Base-by-base conservation (phyloP, 2,797 vertebrate genomes). In the Galagoides demidoff region DNA sequence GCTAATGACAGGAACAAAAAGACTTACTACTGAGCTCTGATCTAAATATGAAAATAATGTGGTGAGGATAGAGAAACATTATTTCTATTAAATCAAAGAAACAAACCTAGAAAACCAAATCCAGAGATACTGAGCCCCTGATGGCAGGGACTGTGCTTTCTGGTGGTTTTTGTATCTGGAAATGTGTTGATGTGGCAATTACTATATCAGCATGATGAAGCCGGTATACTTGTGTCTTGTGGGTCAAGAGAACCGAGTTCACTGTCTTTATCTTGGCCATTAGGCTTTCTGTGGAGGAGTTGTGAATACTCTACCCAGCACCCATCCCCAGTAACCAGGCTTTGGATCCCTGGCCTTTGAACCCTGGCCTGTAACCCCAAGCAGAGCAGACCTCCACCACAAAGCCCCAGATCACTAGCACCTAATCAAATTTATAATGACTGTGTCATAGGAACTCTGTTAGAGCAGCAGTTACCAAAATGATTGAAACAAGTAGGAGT, bases 71-170 rank as follows among this genome's bases (percentile, higher is more conserved):
- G 7, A 66, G 71, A 73, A 63, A 61, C 23, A 61, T 43, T 5
- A 77, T 88, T 82, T 57, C 31, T 57, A 45, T 85, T 84, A 82
- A 93, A 84, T 57, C 57, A 63, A 88, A 89, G 78, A 91, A 82
- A 91, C 20, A 90, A 49, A 59, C n/a, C 13, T 34, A 49, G 74
- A 64, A 59, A 78, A 81, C 31, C 11, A 63, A 55, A 76, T 82
- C 43, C 14, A 11, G 81, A 73, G 11, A 68, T 43, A 39, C 27
- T 45, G 23, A 57, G 68, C 83, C 37, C 22, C 55, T 29, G 4
- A 7, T 12, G 61, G 3, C 29, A 29, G 23, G n/a, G 39, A 49
- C 5, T 20, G 4, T n/a, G 31, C 19, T 34, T 49, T 37, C 74
- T 19, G 2, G 5, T 74, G 64, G 39, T 45, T 74, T 23, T 34